phyloP scores from a whole-genome alignment of 2,888 invertebrate species.

The Nomada ruficornis region DNA sequence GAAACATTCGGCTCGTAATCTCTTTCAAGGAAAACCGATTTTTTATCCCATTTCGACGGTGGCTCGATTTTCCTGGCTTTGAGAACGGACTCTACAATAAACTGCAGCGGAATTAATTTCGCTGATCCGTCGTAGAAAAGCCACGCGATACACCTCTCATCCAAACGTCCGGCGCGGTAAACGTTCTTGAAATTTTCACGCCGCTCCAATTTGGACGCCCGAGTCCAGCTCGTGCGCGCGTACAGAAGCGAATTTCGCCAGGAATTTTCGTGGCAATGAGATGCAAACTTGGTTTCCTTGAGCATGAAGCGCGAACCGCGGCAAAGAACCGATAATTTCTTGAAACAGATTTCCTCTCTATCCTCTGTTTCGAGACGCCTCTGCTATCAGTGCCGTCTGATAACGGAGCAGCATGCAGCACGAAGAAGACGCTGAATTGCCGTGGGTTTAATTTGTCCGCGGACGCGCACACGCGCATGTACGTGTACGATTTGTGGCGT shows the following conservation, averaged over 20 bases:
- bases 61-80: conserved; percentile 11
- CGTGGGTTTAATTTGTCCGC: neutral
- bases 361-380: neutral
- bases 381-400: neutral
- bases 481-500: conserved; percentile 20
- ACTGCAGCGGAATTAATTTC: conserved; percentile 10
- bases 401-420: neutral
- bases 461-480: neutral
- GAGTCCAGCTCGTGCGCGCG: neutral
- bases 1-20: neutral
- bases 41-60: conserved; percentile 11
- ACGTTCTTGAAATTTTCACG: neutral
- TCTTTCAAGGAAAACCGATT: neutral
- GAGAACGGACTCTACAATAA: conserved; percentile 21
- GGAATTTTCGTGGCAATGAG: conserved; percentile 6
- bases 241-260: neutral
- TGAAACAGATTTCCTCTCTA: neutral
- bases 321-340: conserved; percentile 23
- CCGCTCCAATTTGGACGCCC: neutral
- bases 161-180: neutral
- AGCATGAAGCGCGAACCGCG: conserved; percentile 12
- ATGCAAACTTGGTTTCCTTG: conserved; percentile 29
- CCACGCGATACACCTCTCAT: conserved; percentile 6
- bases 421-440: neutral
- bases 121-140: conserved; percentile 18